Base-by-base conservation (phyloP, 1,140 invertebrate genomes). In the Rhopalosiphum padi region DNA sequence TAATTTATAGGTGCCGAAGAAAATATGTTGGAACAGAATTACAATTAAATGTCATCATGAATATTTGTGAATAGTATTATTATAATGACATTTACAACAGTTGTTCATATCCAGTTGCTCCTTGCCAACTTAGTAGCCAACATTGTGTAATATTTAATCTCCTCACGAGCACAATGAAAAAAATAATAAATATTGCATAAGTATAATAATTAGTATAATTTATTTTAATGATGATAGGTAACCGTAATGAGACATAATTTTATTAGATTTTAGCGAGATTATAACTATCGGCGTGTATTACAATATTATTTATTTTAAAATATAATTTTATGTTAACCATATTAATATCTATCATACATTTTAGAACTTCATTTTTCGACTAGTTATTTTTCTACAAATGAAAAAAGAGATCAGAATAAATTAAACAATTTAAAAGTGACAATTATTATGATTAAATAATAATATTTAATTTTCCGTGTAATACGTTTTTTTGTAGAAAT, bases 21-120 rank as follows among this genome's bases (percentile, higher is more conserved):
- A 51, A 88, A 88, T 88, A 51, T 51, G 46, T 51, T n/a, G n/a
- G 22, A 88, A 88, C 86, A 48, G n/a, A 51, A 88, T 51, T 35
- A 53, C 86, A 88, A 88, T 88, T 88, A 88, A 88, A 88, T 87
- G 51, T 87, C 18, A n/a, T 87, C 46, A n/a, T n/a, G 30, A 48
- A 48, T 87, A n/a, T 35, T 46, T 30, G 41, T 48, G 30, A n/a
- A 87, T 30, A 30, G 30, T 86, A 43, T 46, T 37, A n/a, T 82
- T 82, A 18, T 51, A 51, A 51, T 51, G 77, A 82, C 4, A 82
- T 82, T 35, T 82, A 68, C 9, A 30, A 30, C 60, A 68, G 60
- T 68, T 68, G 60, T 30, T 68, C 30, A 68, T 68, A 68, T 68
- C 11, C 55, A 30, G 9, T 30, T 60, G 21, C 9, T 30, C 9